A percentile compares a stretch with the other conserved stretches of the same genome.
phyloP scores from a whole-genome alignment of 2,888 invertebrate species.

The Amorpha juglandis region DNA sequence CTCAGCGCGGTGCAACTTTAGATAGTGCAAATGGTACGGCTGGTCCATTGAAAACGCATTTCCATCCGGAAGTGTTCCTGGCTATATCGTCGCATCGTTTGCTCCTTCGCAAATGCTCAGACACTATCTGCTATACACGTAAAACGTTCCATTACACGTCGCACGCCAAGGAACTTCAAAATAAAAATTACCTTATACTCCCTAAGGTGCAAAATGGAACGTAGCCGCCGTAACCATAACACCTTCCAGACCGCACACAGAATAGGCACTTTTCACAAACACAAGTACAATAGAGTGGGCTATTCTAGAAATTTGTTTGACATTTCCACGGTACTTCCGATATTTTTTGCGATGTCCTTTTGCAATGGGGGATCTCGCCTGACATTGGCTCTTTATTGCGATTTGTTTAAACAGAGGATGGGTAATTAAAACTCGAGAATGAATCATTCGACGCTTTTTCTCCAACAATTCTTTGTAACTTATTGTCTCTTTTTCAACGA shows the following conservation, averaged over 20 bases:
- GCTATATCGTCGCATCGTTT: slow-evolving; percentile 60
- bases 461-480: slow-evolving; percentile 61
- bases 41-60: slow-evolving; percentile 34
- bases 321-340: slow-evolving; percentile 58
- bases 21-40: slow-evolving; percentile 22
- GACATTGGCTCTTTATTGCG: slow-evolving; percentile 67
- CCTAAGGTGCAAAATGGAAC: slow-evolving; percentile 24
- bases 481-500: slow-evolving; percentile 61
- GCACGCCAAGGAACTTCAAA: neutral
- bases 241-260: slow-evolving; percentile 29
- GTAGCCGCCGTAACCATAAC: neutral
- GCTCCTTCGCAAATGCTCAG: slow-evolving; percentile 62
- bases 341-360: slow-evolving; percentile 61
- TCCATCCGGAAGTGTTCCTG: slow-evolving; percentile 32
- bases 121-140: slow-evolving; percentile 52
- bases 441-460: slow-evolving; percentile 75
- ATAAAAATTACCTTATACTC: slow-evolving; percentile 26
- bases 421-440: slow-evolving; percentile 77
- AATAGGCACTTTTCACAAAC: slow-evolving; percentile 51
- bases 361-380: slow-evolving; percentile 49
- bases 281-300: slow-evolving; percentile 56
- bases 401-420: slow-evolving; percentile 81
- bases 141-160: slow-evolving; percentile 39
- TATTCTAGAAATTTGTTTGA: slow-evolving; percentile 68
- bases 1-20: slow-evolving; percentile 11